Percentiles rank a stretch among this genome's conserved stretches.
phyloP scores from a whole-genome alignment of 2,888 invertebrate genomes.

The Pteria penguin region DNA sequence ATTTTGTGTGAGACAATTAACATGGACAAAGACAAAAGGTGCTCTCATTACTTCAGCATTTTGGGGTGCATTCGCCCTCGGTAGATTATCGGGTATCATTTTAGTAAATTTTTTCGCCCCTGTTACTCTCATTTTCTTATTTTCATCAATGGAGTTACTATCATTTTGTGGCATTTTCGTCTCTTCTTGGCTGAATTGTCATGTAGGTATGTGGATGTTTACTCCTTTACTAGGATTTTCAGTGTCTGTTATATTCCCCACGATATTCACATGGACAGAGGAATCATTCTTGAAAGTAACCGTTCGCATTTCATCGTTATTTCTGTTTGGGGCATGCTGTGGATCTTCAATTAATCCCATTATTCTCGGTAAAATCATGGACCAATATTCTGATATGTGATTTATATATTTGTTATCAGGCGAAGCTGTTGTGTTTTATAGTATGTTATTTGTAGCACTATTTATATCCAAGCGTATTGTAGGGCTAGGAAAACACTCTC shows the following conservation, averaged over 20 bases:
- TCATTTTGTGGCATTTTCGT: constrained; percentile 36
- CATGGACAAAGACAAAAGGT: constrained; percentile 37
- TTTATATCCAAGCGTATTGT: not conserved
- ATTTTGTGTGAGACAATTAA: constrained; percentile 39
- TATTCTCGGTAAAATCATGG: constrained; percentile 58
- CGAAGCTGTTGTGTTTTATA: constrained; percentile 14
- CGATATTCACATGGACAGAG: constrained; percentile 59
- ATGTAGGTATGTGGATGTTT: constrained; percentile 50
- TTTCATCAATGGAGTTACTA: constrained; percentile 17
- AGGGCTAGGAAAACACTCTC: not conserved
- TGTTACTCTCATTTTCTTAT: constrained; percentile 32
- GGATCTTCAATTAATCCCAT: constrained; percentile 53
- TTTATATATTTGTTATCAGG: constrained; percentile 50
- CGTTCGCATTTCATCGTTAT: constrained; percentile 52
- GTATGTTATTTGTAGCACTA: not conserved
- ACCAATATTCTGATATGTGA: constrained; percentile 50
- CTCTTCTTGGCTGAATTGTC: constrained; percentile 24
- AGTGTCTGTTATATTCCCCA: constrained; percentile 57
- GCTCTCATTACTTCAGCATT: too few relatives aligned
- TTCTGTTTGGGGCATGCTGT: constrained; percentile 58
- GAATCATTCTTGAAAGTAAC: constrained; percentile 54
- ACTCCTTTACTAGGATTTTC: constrained; percentile 52
- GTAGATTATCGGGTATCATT: constrained; percentile 46
- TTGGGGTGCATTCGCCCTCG: too few relatives aligned
- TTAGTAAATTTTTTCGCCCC: constrained; percentile 39